Percentiles rank a stretch among this genome's conserved stretches.
Evolutionary conservation across 2,113 vertebrate genomes (phyloP).

Genomic region (Oxyruncus cristatus): DNA sequence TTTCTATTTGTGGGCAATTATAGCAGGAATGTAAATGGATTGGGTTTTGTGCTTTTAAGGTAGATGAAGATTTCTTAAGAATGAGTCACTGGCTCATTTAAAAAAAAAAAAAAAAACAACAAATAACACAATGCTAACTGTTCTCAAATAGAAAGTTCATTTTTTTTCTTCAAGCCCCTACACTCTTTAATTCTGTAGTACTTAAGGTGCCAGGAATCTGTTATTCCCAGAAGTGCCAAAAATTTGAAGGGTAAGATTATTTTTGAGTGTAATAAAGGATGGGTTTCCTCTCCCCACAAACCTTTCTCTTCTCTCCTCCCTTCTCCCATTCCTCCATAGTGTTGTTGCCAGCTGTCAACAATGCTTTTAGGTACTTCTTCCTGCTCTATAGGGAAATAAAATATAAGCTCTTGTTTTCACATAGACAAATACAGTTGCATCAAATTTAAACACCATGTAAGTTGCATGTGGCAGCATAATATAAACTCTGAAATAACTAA

Average conservation of each 20-base stretch:
- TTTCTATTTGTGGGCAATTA: neutral
- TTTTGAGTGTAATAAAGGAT: neutral
- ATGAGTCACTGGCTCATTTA: neutral
- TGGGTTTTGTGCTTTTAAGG: neutral
- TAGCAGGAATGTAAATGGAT: neutral
- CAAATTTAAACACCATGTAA: neutral
- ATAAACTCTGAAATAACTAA: neutral
- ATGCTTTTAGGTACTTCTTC: neutral
- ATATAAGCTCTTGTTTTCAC: neutral
- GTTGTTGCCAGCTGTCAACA: neutral
- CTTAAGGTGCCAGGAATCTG: neutral
- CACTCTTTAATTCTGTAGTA: neutral
- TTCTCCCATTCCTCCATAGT: too few relatives aligned
- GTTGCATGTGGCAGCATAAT: neutral
- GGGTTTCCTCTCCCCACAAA: neutral
- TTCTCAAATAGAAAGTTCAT: neutral
- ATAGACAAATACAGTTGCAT: neutral
- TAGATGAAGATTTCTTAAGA: neutral
- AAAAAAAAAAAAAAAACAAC: neutral
- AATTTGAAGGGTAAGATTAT: neutral
- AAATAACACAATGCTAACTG: neutral
- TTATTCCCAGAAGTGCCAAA: neutral
- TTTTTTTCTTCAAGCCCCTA: neutral
- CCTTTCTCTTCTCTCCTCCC: accelerated
- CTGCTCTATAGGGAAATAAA: neutral